Evolutionary conservation across 2,113 vertebrate genomes (phyloP).

Genomic region (Aspidoscelis tigris): DNA sequence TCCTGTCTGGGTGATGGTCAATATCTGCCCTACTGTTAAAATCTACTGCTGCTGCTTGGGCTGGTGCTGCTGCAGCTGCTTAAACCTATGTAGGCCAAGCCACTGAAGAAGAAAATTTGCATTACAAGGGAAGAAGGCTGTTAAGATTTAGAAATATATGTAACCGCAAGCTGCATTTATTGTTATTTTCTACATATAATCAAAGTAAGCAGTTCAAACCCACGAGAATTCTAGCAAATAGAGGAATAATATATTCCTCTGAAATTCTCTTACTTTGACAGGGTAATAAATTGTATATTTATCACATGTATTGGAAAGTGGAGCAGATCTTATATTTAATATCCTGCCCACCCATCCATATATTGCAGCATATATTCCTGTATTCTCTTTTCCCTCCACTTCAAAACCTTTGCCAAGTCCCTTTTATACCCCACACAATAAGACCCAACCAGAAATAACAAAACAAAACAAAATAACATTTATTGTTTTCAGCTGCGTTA

Average conservation of each 20-base stretch:
- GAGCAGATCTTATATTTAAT: not conserved
- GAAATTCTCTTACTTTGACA: not conserved
- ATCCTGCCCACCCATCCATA: not conserved
- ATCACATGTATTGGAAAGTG: not conserved
- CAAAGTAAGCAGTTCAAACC: not conserved
- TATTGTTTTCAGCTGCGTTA: constrained; percentile 68
- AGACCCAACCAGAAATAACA: constrained; percentile 45
- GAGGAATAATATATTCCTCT: not conserved
- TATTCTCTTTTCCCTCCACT: constrained; percentile 39
- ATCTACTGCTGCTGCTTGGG: not conserved
- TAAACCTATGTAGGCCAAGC: not conserved
- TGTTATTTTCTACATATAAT: not conserved
- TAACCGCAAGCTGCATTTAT: not conserved
- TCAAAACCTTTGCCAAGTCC: constrained; percentile 15
- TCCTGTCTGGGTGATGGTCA: not conserved
- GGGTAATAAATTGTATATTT: not conserved
- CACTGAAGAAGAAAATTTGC: not conserved
- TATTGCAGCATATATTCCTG: constrained; percentile 19
- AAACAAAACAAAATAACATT: constrained; percentile 48
- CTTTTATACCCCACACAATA: constrained; percentile 37
- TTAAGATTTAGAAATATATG: not conserved
- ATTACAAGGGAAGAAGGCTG: not conserved
- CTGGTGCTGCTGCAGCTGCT: not conserved
- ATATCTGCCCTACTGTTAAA: not conserved
- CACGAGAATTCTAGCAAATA: not conserved